These are phyloP conservation scores for Caradrina clavipalpis DNA, from an alignment of 2,888 invertebrate species.

Conservation along the genomic window DNA sequence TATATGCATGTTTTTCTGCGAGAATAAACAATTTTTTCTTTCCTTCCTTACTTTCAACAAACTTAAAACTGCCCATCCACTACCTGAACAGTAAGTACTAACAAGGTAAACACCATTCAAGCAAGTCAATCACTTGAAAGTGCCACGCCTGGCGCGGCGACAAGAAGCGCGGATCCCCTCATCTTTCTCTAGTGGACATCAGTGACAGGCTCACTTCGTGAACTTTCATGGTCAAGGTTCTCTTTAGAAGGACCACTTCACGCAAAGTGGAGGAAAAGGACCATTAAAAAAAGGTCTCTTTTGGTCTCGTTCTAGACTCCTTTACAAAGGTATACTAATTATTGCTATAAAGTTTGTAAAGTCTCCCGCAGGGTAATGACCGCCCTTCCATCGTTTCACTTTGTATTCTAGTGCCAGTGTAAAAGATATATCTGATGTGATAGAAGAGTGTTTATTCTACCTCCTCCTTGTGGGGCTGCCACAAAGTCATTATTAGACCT, in stretches of 20 bases:
- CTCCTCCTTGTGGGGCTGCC: no score
- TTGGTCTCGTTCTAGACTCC: background rate
- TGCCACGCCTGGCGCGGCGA: background rate
- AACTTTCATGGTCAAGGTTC: conserved; percentile 9
- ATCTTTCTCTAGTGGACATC: background rate
- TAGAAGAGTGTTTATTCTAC: no score
- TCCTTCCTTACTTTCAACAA: no score
- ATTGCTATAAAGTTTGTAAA: background rate
- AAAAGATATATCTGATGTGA: no score
- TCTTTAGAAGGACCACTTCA: conserved; percentile 15
- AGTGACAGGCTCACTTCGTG: background rate
- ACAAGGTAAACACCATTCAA: no score
- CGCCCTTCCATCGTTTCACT: background rate
- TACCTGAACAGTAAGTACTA: no score
- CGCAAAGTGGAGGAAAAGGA: background rate
- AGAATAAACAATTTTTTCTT: no score
- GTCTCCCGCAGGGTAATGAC: background rate
- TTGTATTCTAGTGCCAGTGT: no score
- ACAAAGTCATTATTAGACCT: background rate
- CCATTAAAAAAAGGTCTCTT: background rate
- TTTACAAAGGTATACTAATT: background rate
- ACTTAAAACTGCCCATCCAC: no score
- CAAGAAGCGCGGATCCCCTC: background rate
- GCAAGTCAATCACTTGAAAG: no score
- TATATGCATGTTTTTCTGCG: no score